A percentile compares a stretch with the other conserved stretches of the same genome.
Conservation (phyloP, 2,113 vertebrate species). For the Ibidorhyncha struthersii region DNA sequence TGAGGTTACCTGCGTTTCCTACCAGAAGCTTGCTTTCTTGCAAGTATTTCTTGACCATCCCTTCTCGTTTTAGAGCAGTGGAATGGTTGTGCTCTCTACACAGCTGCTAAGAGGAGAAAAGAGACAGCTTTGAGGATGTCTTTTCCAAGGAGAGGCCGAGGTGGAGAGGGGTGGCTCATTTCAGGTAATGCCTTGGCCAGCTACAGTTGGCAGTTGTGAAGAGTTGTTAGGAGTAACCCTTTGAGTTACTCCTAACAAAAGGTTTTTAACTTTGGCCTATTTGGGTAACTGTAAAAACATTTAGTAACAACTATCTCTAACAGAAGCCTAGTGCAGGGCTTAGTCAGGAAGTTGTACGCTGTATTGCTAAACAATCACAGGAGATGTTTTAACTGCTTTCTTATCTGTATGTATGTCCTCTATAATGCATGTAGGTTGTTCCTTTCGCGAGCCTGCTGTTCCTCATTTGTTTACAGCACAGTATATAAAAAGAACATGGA, state of each 20-base stretch:
- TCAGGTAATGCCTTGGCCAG: background rate
- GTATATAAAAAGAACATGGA: background rate
- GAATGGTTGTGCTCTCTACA: too few relatives aligned
- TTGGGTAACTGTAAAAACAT: background rate
- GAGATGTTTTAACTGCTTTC: background rate
- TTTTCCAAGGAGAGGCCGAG: background rate
- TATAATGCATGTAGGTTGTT: fast-evolving
- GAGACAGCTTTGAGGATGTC: background rate
- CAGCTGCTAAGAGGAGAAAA: background rate
- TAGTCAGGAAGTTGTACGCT: background rate
- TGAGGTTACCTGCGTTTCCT: too few relatives aligned
- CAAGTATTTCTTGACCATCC: too few relatives aligned
- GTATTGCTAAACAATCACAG: background rate
- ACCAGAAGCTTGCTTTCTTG: too few relatives aligned
- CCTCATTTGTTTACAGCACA: background rate
- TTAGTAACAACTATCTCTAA: fast-evolving
- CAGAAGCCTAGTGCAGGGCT: background rate
- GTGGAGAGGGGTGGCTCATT: background rate
- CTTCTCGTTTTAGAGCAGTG: too few relatives aligned
- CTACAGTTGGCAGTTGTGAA: background rate
- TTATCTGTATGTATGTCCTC: background rate
- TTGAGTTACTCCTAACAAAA: background rate
- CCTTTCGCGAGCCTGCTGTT: background rate
- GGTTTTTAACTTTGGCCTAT: background rate
- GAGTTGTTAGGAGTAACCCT: background rate